A percentile compares a stretch with the other conserved stretches of the same genome.
These are phyloP conservation scores for Melangyna quadrimaculata DNA, from an alignment of 2,888 invertebrate species.

Conservation along the genomic window DNA sequence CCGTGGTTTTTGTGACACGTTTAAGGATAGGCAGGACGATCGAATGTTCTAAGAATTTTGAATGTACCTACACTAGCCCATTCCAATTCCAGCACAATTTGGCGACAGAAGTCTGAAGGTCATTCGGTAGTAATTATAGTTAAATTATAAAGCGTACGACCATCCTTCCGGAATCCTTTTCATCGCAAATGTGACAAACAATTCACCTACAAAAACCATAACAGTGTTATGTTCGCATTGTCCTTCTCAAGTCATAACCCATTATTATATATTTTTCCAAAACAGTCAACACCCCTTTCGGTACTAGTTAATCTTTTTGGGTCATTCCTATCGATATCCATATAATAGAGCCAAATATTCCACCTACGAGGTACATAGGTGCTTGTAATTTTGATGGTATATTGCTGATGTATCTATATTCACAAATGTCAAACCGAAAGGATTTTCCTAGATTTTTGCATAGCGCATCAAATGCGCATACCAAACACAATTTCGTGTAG, in stretches of 20 bases:
- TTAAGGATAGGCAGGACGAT: not conserved
- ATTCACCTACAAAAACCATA: slow-evolving; percentile 22
- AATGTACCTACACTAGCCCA: not conserved
- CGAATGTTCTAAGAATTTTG: slow-evolving; percentile 9
- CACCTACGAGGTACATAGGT: not conserved
- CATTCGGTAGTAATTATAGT: slow-evolving; percentile 59
- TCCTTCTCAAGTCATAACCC: slow-evolving; percentile 11
- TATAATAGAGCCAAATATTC: slow-evolving; percentile 15
- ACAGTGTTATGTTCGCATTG: not conserved
- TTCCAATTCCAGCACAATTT: not conserved
- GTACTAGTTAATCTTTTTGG: slow-evolving; percentile 40
- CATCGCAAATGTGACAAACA: slow-evolving; percentile 31
- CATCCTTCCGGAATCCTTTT: slow-evolving; percentile 39
- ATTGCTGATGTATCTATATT: not conserved
- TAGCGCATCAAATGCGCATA: slow-evolving; percentile 44
- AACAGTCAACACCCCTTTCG: slow-evolving; percentile 63
- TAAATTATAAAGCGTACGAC: slow-evolving; percentile 29
- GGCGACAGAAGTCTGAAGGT: slow-evolving; percentile 55
- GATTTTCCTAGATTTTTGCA: slow-evolving; percentile 35
- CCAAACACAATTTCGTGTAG: not conserved
- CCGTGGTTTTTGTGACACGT: not conserved
- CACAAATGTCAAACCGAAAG: not conserved
- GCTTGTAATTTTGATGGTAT: not conserved
- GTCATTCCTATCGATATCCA: slow-evolving; percentile 14
- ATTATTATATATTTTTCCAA: slow-evolving; percentile 63